Conservation (phyloP, 2,888 invertebrate species). For the Trachelus troglodyta region DNA sequence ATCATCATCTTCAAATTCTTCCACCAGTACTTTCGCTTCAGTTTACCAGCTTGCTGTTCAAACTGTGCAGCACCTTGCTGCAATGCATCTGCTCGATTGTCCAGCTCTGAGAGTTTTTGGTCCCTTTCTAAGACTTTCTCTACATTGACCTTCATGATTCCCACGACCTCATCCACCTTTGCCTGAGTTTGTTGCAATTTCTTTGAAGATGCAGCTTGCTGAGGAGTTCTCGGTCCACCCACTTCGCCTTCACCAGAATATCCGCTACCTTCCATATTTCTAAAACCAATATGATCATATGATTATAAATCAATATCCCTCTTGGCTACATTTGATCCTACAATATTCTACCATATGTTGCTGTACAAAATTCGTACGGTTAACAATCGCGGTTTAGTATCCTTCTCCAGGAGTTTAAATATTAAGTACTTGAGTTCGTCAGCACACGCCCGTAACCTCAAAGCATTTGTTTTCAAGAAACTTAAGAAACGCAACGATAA, state of each 20-base stretch:
- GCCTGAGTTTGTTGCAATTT: conserved; percentile 86
- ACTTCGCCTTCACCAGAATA: conserved; percentile 77
- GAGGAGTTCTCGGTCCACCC: conserved; percentile 85
- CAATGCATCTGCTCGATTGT: conserved; percentile 94
- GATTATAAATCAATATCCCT: conserved; percentile 35
- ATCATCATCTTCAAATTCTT: conserved; percentile 98
- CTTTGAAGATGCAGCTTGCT: conserved; percentile 82
- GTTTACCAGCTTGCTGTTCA: conserved; percentile 95
- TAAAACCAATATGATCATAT: conserved; percentile 17
- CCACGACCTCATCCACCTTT: conserved; percentile 89
- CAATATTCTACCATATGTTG: too few species aligned
- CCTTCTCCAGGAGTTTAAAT: too few species aligned
- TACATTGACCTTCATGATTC: conserved; percentile 95
- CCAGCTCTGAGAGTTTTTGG: conserved; percentile 93
- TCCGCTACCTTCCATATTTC: conserved; percentile 64
- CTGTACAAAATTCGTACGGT: too few species aligned
- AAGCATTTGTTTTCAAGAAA: conserved; percentile 14
- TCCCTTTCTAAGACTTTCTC: conserved; percentile 96
- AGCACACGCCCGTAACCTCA: conserved; percentile 51
- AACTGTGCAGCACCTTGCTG: conserved; percentile 96
- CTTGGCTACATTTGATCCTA: neutral
- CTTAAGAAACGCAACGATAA: neutral
- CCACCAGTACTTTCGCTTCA: conserved; percentile 98
- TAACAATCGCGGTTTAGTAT: too few species aligned
- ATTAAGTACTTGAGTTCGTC: too few species aligned